Conservation (phyloP, 2,888 invertebrate genomes). For the Rambutsinella grinnellia region DNA sequence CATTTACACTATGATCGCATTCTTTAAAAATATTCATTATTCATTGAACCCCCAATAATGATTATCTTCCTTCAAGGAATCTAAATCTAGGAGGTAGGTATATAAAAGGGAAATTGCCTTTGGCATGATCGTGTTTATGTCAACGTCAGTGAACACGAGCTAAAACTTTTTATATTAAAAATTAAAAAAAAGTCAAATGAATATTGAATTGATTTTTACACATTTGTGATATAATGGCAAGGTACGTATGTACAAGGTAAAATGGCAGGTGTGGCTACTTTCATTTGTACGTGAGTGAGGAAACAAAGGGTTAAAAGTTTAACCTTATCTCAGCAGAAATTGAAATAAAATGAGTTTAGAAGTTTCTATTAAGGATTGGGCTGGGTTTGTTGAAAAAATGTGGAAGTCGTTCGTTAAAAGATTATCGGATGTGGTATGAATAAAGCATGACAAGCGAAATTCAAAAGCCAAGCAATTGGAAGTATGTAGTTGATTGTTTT, state of each 20-base stretch:
- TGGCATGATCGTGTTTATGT: not conserved
- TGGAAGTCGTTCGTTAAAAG: too few relatives aligned
- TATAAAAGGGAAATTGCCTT: not conserved
- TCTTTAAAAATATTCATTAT: too few relatives aligned
- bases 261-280: not conserved
- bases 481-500: too few relatives aligned
- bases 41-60: not conserved
- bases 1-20: not conserved
- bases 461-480: too few relatives aligned
- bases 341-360: too few relatives aligned
- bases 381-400: too few relatives aligned
- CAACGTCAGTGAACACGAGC: not conserved
- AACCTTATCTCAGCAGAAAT: too few relatives aligned
- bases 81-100: not conserved
- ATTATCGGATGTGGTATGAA: too few relatives aligned
- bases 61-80: too few relatives aligned
- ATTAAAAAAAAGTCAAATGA: not conserved
- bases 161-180: not conserved
- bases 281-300: not conserved
- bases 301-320: slow-evolving; percentile 15
- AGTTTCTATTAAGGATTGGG: too few relatives aligned
- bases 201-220: not conserved
- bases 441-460: too few relatives aligned
- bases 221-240: not conserved
- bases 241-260: too few relatives aligned